Base-by-base conservation (phyloP, 2,888 invertebrate genomes). In the Gymnocheta viridis region DNA sequence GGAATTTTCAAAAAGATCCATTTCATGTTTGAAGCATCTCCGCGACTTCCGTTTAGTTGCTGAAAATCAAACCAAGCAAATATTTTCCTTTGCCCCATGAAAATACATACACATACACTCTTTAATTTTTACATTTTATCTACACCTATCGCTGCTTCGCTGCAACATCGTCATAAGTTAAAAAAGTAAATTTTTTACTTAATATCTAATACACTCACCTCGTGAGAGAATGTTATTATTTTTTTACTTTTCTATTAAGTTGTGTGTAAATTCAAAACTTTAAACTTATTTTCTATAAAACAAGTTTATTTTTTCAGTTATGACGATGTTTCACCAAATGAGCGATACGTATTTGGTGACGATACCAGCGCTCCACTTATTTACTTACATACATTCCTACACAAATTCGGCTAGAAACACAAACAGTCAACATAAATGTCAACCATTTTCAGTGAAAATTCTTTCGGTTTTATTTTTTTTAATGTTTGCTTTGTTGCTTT, bases 361-460 rank as follows among this genome's bases (percentile, higher is more conserved):
- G n/a, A n/a, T n/a, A n/a, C n/a, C n/a, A n/a, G n/a, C n/a, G n/a
- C n/a, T n/a, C n/a, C n/a, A n/a, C n/a, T n/a, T n/a, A n/a, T 6
- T 41, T 10, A 24, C 19, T 5, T 7, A 12, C 35, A 19, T n/a
- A 10, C 24, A 22, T 19, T 5, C 38, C 24, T 14, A 58, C 19
- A 35, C 24, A 58, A 19, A 17, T 47, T 56, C 24, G 19, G 19
- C 24, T n/a, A 9, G 64, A 66, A 35, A 56, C 47, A 73, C 22
- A 73, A 47, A 62, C 35, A 78, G 69, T 74, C 74, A 76, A 74
- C 73, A 70, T 32, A 44, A 74, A 79, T 76, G 74, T 70, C 79
- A 79, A 79, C 73, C 74, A 35, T 19, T 49, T 70, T 58, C 66
- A 72, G 38, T 66, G 58, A 22, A 82, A 58, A 66, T 66, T 47